phyloP scores from a whole-genome alignment of 2,888 invertebrate genomes.

The Lobophora halterata region DNA sequence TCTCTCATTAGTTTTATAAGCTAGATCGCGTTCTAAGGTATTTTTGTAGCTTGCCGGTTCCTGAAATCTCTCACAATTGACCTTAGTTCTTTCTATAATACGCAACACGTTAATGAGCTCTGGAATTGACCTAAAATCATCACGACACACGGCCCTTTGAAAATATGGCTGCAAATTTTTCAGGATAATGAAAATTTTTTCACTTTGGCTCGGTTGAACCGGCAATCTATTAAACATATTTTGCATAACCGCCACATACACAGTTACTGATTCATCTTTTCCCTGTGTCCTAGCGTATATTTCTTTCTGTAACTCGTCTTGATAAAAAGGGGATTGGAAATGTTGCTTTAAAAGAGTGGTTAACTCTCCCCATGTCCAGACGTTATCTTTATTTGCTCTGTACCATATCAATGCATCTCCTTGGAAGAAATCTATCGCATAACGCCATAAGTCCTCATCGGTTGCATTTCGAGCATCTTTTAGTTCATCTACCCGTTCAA shows the following conservation, averaged over 20 bases:
- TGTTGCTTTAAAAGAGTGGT: too few relatives aligned
- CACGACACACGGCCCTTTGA: too few relatives aligned
- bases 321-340: background rate
- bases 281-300: background rate
- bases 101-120: too few relatives aligned
- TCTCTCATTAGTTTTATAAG: too few relatives aligned
- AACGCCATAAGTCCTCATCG: background rate
- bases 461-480: background rate
- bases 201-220: background rate
- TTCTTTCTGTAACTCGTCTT: background rate
- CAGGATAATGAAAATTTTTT: background rate
- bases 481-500: background rate
- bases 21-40: too few relatives aligned
- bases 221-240: background rate
- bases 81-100: too few relatives aligned
- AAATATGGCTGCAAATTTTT: slow-evolving; percentile 20
- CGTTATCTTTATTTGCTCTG: background rate
- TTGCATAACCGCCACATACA: background rate
- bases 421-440: background rate
- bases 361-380: background rate
- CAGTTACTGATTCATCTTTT: background rate
- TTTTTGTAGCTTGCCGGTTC: too few relatives aligned
- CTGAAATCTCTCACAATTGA: too few relatives aligned
- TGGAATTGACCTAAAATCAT: too few relatives aligned
- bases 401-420: background rate